Percentiles rank a stretch among this genome's conserved stretches.
Evolutionary conservation across 2,888 invertebrate genomes (phyloP).

Genomic region (Chrysolina oricalcia): DNA sequence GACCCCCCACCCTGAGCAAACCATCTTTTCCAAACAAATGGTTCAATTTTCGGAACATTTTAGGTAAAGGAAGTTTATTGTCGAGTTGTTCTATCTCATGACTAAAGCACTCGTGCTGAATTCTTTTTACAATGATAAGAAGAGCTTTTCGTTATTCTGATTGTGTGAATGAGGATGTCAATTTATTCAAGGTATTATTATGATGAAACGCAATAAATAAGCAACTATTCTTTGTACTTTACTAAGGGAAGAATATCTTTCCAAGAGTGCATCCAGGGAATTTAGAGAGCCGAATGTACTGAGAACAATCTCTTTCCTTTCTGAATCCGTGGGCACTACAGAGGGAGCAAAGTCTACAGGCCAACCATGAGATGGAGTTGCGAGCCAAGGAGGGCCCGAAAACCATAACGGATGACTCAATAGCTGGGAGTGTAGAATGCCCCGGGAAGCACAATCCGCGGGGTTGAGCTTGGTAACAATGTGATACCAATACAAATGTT

Average conservation of each 20-base stretch:
- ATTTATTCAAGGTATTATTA: neutral
- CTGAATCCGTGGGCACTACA: neutral
- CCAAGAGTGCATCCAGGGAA: neutral
- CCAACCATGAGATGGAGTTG: neutral
- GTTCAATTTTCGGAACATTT: no score
- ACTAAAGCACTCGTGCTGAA: neutral
- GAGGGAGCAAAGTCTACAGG: neutral
- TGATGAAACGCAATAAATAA: neutral
- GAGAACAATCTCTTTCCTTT: conserved; percentile 12
- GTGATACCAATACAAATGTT: conserved; percentile 20
- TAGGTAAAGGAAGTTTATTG: no score
- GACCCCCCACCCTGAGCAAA: no score
- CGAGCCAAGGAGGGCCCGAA: conserved; percentile 28
- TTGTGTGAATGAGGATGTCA: neutral
- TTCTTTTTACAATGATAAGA: neutral
- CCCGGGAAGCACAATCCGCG: conserved; percentile 29
- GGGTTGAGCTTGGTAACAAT: conserved; percentile 18
- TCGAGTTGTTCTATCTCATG: no score
- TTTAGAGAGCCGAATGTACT: neutral
- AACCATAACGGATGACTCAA: conserved; percentile 20
- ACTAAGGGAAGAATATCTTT: neutral
- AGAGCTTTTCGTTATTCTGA: neutral
- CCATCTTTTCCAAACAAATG: no score
- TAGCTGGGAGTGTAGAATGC: conserved; percentile 11
- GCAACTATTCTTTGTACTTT: neutral